Percentiles rank a stretch among this genome's conserved stretches.
These are phyloP conservation scores for Adrianichthys oophorus DNA, from an alignment of 2,797 vertebrate species.

Conservation along the genomic window DNA sequence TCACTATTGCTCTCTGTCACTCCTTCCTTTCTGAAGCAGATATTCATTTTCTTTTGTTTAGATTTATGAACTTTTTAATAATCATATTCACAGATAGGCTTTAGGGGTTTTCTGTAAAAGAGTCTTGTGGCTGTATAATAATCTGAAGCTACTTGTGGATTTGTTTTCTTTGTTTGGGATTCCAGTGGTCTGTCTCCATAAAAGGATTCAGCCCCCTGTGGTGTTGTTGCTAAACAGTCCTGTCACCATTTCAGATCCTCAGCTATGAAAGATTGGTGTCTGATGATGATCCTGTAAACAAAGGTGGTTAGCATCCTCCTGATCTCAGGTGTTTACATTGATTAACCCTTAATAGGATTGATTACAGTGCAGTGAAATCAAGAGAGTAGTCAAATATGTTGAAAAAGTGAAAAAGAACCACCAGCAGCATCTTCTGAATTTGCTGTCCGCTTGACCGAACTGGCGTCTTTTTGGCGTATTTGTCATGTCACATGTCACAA, in stretches of 20 bases:
- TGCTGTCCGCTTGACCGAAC: no score
- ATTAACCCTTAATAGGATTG: conserved; percentile 11
- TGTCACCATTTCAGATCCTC: conserved; percentile 20
- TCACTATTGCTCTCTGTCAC: no score
- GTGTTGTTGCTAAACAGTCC: conserved; percentile 47
- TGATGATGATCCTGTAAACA: conserved; percentile 43
- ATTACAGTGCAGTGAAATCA: background rate
- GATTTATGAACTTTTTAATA: conserved; percentile 24
- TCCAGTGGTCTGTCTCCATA: conserved; percentile 36
- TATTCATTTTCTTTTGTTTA: no score
- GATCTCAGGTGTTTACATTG: conserved; percentile 33
- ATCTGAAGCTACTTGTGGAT: conserved; percentile 36
- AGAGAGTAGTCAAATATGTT: conserved; percentile 2
- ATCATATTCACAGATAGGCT: conserved; percentile 11
- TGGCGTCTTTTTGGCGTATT: no score
- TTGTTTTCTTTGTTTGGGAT: conserved; percentile 49
- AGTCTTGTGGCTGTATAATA: conserved; percentile 33
- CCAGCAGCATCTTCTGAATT: background rate
- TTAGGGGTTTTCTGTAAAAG: conserved; percentile 33
- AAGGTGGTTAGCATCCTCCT: conserved; percentile 19
- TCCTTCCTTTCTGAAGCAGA: no score
- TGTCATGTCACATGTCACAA: no score
- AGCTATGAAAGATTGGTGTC: conserved; percentile 33
- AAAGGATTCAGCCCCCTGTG: conserved; percentile 38
- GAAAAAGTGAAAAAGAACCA: background rate